Base-by-base conservation (phyloP, 2,888 invertebrate species). In the Rotaria sp. region DNA sequence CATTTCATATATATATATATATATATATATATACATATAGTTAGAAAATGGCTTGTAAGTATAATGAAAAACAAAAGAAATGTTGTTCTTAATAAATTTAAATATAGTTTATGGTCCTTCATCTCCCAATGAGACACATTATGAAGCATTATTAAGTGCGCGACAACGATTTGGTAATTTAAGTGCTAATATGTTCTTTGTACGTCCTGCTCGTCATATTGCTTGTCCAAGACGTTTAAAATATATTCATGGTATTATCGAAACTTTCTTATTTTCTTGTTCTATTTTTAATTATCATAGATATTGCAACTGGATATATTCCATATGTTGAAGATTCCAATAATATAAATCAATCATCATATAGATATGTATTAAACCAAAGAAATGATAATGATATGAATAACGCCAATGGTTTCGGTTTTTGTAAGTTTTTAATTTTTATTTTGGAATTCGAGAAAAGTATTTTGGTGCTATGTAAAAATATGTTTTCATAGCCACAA, bases 161-260 rank as follows among this genome's bases (percentile, higher is more conserved):
- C 75, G 41, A 80, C 75, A 80, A 80, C 21, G 75, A 26, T 80
- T 80, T 45, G 75, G 75, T 26, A 38, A 45, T 45, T 26, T 24
- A 80, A 80, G 75, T 45, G 75, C 75, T 15, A 80, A 80, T 45
- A 80, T 80, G 75, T 80, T 80, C 13, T 80, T 80, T 30, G 75
- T 80, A 26, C 75, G 75, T 45, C 75, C 75, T 26, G 75, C 75
- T 21, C 38, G 75, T 2, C 41, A 80, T 80, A 15, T 30, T 45
- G 75, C 75, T 24, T 80, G 75, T 80, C 75, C 75, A 80, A 41
- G 45, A 80, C 75, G 75, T 26, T 45, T 80, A 15, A 80, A 80
- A 80, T 80, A 30, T 80, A 80, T 80, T 10, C 75, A 80, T 80
- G 30, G 75, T 80, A 80, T 2, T 3, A 50, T 18, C 18, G 50